Conservation (phyloP, 2,113 vertebrate genomes). For the Dasypus novemcinctus region DNA sequence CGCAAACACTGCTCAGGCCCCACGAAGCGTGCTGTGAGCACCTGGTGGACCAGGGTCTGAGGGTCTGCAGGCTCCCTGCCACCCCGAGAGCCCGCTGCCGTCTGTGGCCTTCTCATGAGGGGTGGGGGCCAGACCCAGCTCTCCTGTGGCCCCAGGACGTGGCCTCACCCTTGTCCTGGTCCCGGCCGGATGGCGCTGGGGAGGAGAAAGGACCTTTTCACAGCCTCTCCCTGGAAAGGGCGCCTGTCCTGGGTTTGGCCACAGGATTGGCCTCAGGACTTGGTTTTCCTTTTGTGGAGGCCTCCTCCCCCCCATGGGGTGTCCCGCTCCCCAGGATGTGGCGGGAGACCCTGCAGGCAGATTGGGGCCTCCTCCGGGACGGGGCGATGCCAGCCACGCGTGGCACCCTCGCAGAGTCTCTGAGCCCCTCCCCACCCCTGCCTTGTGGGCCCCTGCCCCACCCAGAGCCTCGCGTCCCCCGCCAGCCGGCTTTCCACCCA, state of each 20-base stretch:
- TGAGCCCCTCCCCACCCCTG: background rate
- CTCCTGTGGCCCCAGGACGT: background rate
- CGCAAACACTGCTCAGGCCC: background rate
- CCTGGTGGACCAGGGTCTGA: background rate
- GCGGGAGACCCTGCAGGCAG: background rate
- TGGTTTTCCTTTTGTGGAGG: background rate
- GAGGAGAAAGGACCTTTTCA: background rate
- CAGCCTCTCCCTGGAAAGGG: background rate
- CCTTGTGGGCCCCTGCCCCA: background rate
- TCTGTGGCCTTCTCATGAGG: background rate
- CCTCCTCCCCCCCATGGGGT: background rate
- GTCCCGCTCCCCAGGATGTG: background rate
- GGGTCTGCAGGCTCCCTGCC: background rate
- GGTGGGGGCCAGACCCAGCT: background rate
- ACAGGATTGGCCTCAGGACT: background rate
- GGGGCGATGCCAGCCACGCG: background rate
- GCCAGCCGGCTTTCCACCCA: conserved; percentile 24
- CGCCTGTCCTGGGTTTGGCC: background rate
- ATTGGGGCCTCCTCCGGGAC: background rate
- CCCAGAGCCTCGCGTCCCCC: background rate
- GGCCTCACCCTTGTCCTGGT: background rate
- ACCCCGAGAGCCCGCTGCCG: background rate
- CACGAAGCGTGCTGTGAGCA: background rate
- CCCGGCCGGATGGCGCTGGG: background rate
- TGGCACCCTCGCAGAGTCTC: background rate